Percentiles rank a stretch among this genome's conserved stretches.
Conservation (phyloP, 2,797 vertebrate genomes). For the Pipistrellus nathusii region DNA sequence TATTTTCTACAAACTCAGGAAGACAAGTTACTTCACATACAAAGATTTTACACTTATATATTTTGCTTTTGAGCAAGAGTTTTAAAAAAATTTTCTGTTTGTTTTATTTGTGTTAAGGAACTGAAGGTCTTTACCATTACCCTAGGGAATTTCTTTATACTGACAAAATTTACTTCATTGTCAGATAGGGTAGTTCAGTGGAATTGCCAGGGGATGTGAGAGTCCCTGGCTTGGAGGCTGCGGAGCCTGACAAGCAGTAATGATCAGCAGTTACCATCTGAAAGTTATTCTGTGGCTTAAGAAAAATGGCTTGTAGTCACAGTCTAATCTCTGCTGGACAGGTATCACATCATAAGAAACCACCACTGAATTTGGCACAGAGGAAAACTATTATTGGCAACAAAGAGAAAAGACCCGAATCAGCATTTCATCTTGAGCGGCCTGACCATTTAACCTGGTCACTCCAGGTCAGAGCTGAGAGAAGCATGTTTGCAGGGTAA, state of each 20-base stretch:
- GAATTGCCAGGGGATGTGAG: constrained; percentile 57
- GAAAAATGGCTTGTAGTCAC: constrained; percentile 76
- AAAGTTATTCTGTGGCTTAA: constrained; percentile 79
- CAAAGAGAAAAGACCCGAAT: constrained; percentile 60
- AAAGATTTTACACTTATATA: background rate
- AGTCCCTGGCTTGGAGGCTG: constrained; percentile 47
- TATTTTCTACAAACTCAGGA: background rate
- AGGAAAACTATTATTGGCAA: background rate
- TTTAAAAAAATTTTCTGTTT: background rate
- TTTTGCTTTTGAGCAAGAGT: background rate
- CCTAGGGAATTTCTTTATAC: background rate
- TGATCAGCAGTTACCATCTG: constrained; percentile 77
- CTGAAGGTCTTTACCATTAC: background rate
- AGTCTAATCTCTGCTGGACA: constrained; percentile 69
- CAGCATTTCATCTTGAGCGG: background rate
- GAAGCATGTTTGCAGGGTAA: background rate
- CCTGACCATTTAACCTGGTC: constrained; percentile 59
- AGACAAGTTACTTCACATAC: background rate
- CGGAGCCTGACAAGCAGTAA: constrained; percentile 67
- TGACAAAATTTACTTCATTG: background rate
- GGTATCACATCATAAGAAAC: constrained; percentile 78
- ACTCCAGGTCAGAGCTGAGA: background rate
- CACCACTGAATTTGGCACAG: constrained; percentile 68
- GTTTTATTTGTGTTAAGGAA: constrained; percentile 17
- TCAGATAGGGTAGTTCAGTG: constrained; percentile 56